Evolutionary conservation across 2,888 invertebrate genomes (phyloP).

Genomic region (Scaeva pyrastri): DNA sequence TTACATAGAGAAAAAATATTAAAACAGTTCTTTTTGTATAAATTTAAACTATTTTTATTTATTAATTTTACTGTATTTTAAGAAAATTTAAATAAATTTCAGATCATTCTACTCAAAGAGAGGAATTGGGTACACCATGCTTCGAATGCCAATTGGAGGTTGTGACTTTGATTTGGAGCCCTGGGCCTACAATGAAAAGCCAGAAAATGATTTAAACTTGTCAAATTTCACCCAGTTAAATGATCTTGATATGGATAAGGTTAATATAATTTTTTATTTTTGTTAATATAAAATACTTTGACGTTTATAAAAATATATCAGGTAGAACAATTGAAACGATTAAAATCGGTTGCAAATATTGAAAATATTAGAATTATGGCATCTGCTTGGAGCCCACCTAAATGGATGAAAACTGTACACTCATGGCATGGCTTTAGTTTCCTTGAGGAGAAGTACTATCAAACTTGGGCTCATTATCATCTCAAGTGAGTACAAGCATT

Average conservation of each 20-base stretch:
- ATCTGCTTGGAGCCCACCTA: constrained; percentile 87
- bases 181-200: constrained; percentile 91
- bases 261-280: background rate
- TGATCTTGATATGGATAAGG: constrained; percentile 79
- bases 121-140: constrained; percentile 92
- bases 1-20: no score
- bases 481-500: constrained; percentile 85
- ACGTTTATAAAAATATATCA: no score
- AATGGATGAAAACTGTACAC: constrained; percentile 89
- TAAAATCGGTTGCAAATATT: constrained; percentile 79
- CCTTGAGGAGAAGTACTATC: constrained; percentile 87
- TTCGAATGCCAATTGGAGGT: constrained; percentile 93
- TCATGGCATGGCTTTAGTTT: constrained; percentile 86
- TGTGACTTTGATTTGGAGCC: constrained; percentile 92
- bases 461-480: constrained; percentile 92
- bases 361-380: constrained; percentile 80
- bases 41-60: no score
- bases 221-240: constrained; percentile 85
- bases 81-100: background rate
- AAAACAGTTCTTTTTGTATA: no score
- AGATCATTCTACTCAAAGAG: constrained; percentile 89
- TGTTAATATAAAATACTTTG: background rate
- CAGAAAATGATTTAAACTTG: constrained; percentile 86
- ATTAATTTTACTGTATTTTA: background rate
- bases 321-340: constrained; percentile 80